Evolutionary conservation across 2,113 vertebrate genomes (phyloP).

Genomic region (Halichoeres trimaculatus): DNA sequence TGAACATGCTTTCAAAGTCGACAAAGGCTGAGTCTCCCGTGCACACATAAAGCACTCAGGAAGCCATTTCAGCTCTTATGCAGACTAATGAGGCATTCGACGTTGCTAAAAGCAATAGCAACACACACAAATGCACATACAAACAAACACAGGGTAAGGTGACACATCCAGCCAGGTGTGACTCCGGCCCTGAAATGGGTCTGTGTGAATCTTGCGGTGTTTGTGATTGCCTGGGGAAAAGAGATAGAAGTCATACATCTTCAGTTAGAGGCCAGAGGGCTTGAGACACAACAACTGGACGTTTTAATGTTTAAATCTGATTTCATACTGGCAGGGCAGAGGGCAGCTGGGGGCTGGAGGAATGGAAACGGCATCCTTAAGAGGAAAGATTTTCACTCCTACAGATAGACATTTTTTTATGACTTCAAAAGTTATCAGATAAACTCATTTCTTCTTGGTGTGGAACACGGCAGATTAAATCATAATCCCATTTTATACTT

Average conservation of each 20-base stretch:
- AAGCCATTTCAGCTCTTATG: constrained; percentile 56
- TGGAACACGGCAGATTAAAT: constrained; percentile 12
- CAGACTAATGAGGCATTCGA: constrained; percentile 67
- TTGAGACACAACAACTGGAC: constrained; percentile 44
- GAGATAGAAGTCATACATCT: constrained; percentile 68
- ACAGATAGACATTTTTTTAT: constrained; percentile 9
- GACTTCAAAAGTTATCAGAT: constrained; percentile 38
- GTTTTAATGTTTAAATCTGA: constrained; percentile 78
- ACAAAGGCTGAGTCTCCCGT: constrained; percentile 56
- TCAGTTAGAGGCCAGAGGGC: constrained; percentile 47
- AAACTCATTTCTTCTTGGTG: background rate
- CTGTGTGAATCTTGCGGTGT: constrained; percentile 40
- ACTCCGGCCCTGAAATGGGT: constrained; percentile 42
- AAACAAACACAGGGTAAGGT: constrained; percentile 12
- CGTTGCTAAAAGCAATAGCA: constrained; percentile 48
- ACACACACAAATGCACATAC: constrained; percentile 1
- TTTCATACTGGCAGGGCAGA: constrained; percentile 49
- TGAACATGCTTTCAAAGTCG: constrained; percentile 70
- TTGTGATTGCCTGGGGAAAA: constrained; percentile 51
- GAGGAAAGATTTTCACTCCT: constrained; percentile 45
- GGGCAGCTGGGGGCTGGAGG: constrained; percentile 51
- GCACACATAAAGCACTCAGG: constrained; percentile 56
- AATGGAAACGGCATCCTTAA: constrained; percentile 55
- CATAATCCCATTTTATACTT: background rate
- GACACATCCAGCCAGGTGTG: constrained; percentile 25